A percentile compares a stretch with the other conserved stretches of the same genome.
phyloP scores from a whole-genome alignment of 2,888 invertebrate species.

The Achlya flavicornis region DNA sequence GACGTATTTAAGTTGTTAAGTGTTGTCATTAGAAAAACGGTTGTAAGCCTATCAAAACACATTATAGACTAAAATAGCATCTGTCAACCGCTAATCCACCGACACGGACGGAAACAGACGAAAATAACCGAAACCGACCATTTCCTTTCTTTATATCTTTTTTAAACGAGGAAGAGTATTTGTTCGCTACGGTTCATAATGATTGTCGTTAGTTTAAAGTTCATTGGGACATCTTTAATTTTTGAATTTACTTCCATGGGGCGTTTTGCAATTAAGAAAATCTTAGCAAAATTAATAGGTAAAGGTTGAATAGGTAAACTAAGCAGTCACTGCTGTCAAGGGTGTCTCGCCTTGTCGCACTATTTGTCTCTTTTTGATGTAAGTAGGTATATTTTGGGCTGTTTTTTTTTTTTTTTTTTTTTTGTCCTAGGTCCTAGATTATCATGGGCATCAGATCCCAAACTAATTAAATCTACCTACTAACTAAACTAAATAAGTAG shows the following conservation, averaged over 20 bases:
- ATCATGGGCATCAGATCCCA: too few species aligned
- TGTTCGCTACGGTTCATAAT: conserved; percentile 12
- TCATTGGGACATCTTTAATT: neutral
- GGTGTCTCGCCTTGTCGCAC: too few species aligned
- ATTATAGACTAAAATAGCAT: conserved; percentile 20
- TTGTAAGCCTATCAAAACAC: conserved; percentile 3
- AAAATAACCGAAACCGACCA: conserved; percentile 57
- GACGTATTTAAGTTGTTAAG: neutral
- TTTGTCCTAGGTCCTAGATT: too few species aligned
- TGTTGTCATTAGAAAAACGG: neutral
- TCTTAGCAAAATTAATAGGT: too few species aligned
- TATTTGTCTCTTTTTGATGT: too few species aligned
- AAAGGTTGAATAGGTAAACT: too few species aligned
- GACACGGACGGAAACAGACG: conserved; percentile 58
- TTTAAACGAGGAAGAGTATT: conserved; percentile 35
- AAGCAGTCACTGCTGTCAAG: too few species aligned
- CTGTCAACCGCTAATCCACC: conserved; percentile 32
- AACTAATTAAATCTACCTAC: too few species aligned
- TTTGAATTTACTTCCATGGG: neutral
- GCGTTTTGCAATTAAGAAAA: too few species aligned
- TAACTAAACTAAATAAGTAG: too few species aligned
- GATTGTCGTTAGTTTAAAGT: neutral
- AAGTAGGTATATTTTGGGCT: too few species aligned
- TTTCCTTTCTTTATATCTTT: conserved; percentile 45
- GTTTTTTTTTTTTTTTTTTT: too few species aligned